phyloP scores from a whole-genome alignment of 2,888 invertebrate species.

The Tipula lateralis region DNA sequence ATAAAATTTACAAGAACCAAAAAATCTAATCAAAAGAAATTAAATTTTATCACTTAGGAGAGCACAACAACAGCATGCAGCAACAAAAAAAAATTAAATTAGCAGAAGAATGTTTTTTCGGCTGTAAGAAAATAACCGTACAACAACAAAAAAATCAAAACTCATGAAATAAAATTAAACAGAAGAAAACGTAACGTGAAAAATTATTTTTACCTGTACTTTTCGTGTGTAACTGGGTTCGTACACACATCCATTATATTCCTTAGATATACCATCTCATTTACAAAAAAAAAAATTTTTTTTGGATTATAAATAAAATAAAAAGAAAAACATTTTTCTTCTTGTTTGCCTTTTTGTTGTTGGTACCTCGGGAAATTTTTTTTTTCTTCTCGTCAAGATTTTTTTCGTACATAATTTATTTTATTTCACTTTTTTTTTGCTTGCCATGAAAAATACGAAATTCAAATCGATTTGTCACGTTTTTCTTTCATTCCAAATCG shows the following conservation, averaged over 20 bases:
- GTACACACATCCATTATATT: not conserved
- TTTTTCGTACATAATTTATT: not conserved
- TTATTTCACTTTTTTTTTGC: not conserved
- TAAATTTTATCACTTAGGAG: slow-evolving; percentile 11
- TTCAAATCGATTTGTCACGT: slow-evolving; percentile 19
- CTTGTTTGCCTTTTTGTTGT: not conserved
- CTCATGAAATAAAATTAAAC: not conserved
- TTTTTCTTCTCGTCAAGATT: not conserved
- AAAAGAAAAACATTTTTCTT: not conserved
- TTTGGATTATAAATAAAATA: not conserved
- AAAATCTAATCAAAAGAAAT: slow-evolving; percentile 15
- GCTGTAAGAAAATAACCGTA: not conserved
- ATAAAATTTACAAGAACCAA: not conserved
- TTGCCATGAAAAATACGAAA: not conserved
- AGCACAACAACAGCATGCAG: not conserved
- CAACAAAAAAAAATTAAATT: not conserved
- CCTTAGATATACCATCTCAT: not conserved
- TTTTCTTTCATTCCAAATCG: not conserved
- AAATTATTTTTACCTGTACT: not conserved
- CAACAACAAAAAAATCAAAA: not conserved
- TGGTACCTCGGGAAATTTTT: not conserved
- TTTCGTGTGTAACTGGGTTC: not conserved
- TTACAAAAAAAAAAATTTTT: not conserved
- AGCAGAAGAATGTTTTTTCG: not conserved
- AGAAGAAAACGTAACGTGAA: not conserved